Base-by-base conservation (phyloP, 2,113 vertebrate species). In the Girardinichthys multiradiatus region DNA sequence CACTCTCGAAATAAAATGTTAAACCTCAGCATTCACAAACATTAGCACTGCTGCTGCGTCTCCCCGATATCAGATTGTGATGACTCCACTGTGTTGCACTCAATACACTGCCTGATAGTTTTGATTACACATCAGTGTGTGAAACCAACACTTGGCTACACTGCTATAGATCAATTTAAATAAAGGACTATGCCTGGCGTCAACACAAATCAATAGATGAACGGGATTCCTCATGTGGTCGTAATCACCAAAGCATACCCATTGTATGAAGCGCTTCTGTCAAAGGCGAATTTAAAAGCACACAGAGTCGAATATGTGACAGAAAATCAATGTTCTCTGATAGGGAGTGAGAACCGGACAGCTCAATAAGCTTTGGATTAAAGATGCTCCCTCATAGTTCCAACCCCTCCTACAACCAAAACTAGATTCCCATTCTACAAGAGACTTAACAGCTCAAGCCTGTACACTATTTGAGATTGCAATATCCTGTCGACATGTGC, bases 321-420 rank as follows among this genome's bases (percentile, higher is more conserved):
- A 68, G 86, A 68, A 87, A 90, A 90, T 92, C 92, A 87, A 86
- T 91, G 81, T 27, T 3, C 67, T 73, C 54, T 64, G 80, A 90
- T 80, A 61, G 74, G 21, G 61, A 85, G 71, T 81, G 84, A 87
- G n/a, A 90, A 87, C 69, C 85, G 87, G 92, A 90, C 90, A 86
- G 90, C 92, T 91, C 91, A 85, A 88, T 90, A 89, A 89, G 86
- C 86, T 87, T 75, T 35, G 61, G 66, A 75, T 33, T 67, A 72
- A 63, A 80, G 81, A 71, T 65, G 79, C 70, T 74, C 70, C 60
- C 29, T 76, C 84, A 61, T 72, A 39, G 57, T 64, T 62, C 54
- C 54, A 26, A 12, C 4, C 68, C 61, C 33, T 21, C 45, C 67
- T 68, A 45, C 74, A 79, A 28, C 61, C 66, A 58, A 70, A 58